Evolutionary conservation across 2,888 invertebrate genomes (phyloP), one percentile per base, ranked within the genome.

Genomic region (Pseudeuparius sepicola): DNA sequence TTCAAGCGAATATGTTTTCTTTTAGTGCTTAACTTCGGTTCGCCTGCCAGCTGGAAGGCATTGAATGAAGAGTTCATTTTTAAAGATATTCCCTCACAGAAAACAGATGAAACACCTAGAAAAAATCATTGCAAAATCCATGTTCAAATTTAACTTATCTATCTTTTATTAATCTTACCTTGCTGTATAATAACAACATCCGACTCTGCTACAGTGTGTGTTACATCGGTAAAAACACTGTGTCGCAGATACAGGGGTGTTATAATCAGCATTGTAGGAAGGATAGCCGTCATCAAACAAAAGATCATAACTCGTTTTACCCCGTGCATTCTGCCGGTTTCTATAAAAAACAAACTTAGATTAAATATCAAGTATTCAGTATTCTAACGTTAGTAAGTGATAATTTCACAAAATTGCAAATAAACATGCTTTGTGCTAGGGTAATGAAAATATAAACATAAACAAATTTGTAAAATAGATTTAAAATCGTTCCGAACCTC

Each of bases 181-280:
- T n/a, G n/a, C 39, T 76, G 75, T 42, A 88, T 81, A 57, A 85
- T 83, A 31, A 87, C 68, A 11, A 87, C 78, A 63, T 88, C 88
- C 1, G 86, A 86, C 59, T 87, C 86, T 5, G 84, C 81, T 47
- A 88, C 78, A 44, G 73, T 73, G 53, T 84, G 85, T 43, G 71
- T 68, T 13, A 84, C 78, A 67, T 85, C 82, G 16, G 79, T 79
- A 63, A 82, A 88, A 32, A 73, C 69, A 41, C 72, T 73, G 59
- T 84, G 82, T 28, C 84, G 68, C 44, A 88, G 64, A 59, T 86
- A 85, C 27, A 88, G 60, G 10, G 87, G 86, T 44, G 80, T 69
- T 32, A 84, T 72, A 46, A 88, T 78, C 35, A 87, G 66, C 44
- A 77, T 65, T 39, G 78, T 73, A 33, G 88, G 87, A 40, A 87